Conservation (phyloP, 2,888 invertebrate genomes). For the Callimorpha dominula region DNA sequence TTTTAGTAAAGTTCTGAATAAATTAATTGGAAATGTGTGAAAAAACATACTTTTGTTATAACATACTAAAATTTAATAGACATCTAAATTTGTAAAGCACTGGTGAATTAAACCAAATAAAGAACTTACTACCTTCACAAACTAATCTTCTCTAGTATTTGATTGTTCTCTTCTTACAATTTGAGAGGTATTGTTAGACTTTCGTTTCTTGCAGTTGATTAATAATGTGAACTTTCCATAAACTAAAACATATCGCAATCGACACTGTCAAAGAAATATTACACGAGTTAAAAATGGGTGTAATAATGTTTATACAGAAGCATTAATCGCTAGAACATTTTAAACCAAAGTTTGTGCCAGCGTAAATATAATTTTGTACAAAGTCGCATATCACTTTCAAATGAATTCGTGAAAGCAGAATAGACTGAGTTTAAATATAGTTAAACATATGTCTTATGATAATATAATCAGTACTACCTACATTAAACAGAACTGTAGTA, state of each 20-base stretch:
- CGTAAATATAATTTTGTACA: slow-evolving; percentile 48
- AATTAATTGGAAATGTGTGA: background rate
- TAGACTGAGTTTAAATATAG: slow-evolving; percentile 52
- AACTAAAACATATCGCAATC: background rate
- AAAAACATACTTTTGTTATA: background rate
- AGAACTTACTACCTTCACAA: background rate
- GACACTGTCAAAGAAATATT: slow-evolving; percentile 16
- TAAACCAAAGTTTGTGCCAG: slow-evolving; percentile 35
- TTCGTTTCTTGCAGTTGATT: background rate
- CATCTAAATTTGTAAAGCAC: background rate
- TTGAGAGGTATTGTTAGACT: too few relatives aligned
- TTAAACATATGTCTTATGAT: slow-evolving; percentile 58
- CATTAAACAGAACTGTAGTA: slow-evolving; percentile 53
- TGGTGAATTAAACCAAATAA: background rate
- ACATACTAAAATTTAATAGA: background rate
- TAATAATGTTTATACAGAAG: background rate
- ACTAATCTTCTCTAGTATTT: background rate
- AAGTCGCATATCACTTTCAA: slow-evolving; percentile 58
- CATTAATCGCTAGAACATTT: slow-evolving; percentile 13
- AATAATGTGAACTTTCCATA: background rate
- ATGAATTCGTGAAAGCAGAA: slow-evolving; percentile 44
- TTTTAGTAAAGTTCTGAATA: background rate
- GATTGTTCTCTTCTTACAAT: background rate
- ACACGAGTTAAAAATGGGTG: slow-evolving; percentile 3
- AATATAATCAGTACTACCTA: slow-evolving; percentile 51